These are phyloP conservation scores for Eulimnadia texana DNA, from an alignment of 1,140 invertebrate species.

Conservation along the genomic window DNA sequence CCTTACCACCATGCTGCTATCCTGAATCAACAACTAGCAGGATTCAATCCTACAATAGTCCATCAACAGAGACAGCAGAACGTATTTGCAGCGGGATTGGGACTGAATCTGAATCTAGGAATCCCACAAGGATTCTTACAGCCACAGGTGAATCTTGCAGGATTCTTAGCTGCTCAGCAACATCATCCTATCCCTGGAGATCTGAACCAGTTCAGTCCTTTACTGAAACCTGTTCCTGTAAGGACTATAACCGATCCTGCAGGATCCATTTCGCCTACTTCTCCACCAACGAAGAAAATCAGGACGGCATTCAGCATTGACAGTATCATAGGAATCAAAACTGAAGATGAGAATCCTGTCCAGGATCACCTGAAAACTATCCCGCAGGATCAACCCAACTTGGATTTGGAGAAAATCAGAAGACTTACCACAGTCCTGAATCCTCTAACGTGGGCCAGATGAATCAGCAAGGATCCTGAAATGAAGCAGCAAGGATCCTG, in stretches of 20 bases:
- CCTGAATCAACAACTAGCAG: background rate
- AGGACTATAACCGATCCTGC: background rate
- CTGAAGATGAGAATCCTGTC: background rate
- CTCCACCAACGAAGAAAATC: background rate
- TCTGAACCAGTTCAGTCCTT: background rate
- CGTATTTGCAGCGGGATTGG: background rate
- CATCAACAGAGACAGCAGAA: background rate
- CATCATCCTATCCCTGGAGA: background rate
- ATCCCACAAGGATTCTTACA: background rate
- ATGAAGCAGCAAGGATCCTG: background rate
- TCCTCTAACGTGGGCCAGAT: constrained; percentile 11
- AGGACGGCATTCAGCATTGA: constrained; percentile 16
- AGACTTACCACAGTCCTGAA: constrained; percentile 5
- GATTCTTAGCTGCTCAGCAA: background rate
- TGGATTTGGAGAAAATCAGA: constrained; percentile 9
- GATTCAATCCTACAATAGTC: background rate
- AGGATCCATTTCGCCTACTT: background rate
- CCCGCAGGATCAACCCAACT: background rate
- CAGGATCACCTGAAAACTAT: background rate
- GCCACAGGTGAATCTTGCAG: background rate
- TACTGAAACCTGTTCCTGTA: background rate
- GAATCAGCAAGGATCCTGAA: constrained; percentile 1
- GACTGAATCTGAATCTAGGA: background rate
- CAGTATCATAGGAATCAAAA: constrained; percentile 15
- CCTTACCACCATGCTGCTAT: constrained; percentile 26